Evolutionary conservation across 92 coral and sea anemone genomes (phyloP).

Genomic region (Epizoanthus illoricatus): DNA sequence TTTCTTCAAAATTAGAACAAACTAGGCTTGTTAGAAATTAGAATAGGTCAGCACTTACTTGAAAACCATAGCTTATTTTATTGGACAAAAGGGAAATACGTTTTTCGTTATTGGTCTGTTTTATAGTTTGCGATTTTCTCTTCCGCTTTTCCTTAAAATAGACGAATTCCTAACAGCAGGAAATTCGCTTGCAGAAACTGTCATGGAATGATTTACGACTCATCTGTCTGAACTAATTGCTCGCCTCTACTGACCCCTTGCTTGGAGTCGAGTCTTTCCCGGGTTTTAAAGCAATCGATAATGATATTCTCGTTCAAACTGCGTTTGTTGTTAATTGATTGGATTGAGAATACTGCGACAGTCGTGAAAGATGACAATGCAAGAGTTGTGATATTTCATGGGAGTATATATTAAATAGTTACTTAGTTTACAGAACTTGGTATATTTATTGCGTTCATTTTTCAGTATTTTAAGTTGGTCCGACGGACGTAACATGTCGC

Average conservation of each 20-base stretch:
- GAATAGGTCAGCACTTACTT: neutral
- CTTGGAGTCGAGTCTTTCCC: neutral
- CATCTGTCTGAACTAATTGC: neutral
- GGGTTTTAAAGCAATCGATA: neutral
- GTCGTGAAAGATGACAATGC: neutral
- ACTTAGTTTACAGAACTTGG: neutral
- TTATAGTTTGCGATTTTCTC: neutral
- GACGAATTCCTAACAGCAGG: constrained; percentile 17
- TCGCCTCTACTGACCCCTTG: neutral
- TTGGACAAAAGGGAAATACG: neutral
- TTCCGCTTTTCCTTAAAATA: constrained; percentile 16
- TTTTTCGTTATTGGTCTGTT: neutral
- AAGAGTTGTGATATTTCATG: neutral
- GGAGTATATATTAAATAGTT: constrained; percentile 3
- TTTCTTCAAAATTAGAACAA: neutral
- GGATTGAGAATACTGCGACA: neutral
- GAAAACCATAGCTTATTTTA: neutral
- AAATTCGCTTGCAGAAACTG: constrained; percentile 36
- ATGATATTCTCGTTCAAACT: neutral
- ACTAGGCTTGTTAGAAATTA: neutral
- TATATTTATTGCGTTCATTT: constrained; percentile 25
- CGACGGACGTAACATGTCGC: neutral
- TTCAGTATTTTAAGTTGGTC: constrained; percentile 9
- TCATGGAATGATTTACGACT: constrained; percentile 11
- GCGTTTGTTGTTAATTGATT: neutral